phyloP scores from a whole-genome alignment of 2,888 invertebrate genomes.

The Epiblema foenella region DNA sequence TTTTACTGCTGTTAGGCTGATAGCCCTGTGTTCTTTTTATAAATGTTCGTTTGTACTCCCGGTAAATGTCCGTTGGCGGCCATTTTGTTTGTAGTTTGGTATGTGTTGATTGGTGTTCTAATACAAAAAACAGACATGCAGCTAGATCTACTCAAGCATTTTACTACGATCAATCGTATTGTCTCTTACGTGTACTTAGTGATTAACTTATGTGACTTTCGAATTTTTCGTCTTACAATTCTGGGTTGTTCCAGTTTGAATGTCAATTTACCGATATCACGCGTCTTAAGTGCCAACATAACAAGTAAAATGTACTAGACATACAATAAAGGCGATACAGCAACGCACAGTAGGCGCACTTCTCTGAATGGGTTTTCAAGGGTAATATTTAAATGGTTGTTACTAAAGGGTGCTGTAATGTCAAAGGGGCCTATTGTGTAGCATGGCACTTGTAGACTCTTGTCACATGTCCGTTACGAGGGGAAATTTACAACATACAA shows the following conservation, averaged over 20 bases:
- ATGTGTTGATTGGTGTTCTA: slow-evolving; percentile 29
- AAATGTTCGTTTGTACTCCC: slow-evolving; percentile 51
- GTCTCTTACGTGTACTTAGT: neutral
- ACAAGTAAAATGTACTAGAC: slow-evolving; percentile 27
- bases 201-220: neutral
- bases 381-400: slow-evolving; percentile 28
- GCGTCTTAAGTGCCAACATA: slow-evolving; percentile 24
- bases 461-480: slow-evolving; percentile 18
- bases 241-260: neutral
- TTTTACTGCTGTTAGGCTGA: slow-evolving; percentile 2
- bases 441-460: slow-evolving; percentile 33
- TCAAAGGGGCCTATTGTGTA: slow-evolving; percentile 36
- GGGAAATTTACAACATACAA: slow-evolving; percentile 26
- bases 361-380: slow-evolving; percentile 27
- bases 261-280: slow-evolving; percentile 1
- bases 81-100: slow-evolving; percentile 50
- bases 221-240: neutral
- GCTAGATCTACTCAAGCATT: neutral
- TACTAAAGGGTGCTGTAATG: slow-evolving; percentile 33
- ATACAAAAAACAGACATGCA: slow-evolving; percentile 35
- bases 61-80: slow-evolving; percentile 63
- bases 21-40: slow-evolving; percentile 53
- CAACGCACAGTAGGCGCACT: slow-evolving; percentile 32
- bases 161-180: neutral
- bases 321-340: slow-evolving; percentile 30